Conservation (phyloP, 2,888 invertebrate species). For the Pasiphila rectangulata region DNA sequence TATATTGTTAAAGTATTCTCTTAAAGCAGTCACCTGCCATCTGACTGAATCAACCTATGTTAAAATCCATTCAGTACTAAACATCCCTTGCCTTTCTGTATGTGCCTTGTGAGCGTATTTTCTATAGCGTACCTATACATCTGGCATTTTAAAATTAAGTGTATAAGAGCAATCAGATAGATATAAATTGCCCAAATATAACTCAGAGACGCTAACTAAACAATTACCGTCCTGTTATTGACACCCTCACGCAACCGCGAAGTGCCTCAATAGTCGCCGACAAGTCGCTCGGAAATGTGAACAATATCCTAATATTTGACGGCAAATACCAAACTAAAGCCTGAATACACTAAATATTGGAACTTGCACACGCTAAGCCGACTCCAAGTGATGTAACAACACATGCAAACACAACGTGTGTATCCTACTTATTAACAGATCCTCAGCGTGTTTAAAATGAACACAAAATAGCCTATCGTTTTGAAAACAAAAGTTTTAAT, state of each 20-base stretch:
- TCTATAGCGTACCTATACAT: too few relatives aligned
- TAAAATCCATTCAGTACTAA: too few relatives aligned
- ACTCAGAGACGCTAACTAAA: constrained; percentile 26
- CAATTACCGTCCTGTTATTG: constrained; percentile 47
- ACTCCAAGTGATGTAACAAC: constrained; percentile 74
- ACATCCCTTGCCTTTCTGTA: too few relatives aligned
- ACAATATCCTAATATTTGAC: constrained; percentile 73
- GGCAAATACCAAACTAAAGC: constrained; percentile 71
- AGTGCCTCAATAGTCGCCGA: constrained; percentile 56
- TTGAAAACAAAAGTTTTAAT: constrained; percentile 7
- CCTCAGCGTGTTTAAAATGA: constrained; percentile 49
- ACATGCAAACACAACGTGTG: constrained; percentile 70
- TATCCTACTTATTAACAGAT: constrained; percentile 74
- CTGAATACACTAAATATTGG: constrained; percentile 74
- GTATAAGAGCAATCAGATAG: too few relatives aligned
- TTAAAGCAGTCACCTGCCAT: too few relatives aligned
- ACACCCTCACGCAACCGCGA: constrained; percentile 64
- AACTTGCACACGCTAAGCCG: constrained; percentile 70
- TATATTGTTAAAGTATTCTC: too few relatives aligned
- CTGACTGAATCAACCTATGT: too few relatives aligned
- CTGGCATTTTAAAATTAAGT: too few relatives aligned
- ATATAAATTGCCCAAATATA: constrained; percentile 3
- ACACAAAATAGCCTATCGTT: constrained; percentile 35
- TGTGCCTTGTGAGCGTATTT: too few relatives aligned
- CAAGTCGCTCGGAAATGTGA: constrained; percentile 59